Conservation (phyloP, 2,888 invertebrate genomes). For the Elgonia sp. region DNA sequence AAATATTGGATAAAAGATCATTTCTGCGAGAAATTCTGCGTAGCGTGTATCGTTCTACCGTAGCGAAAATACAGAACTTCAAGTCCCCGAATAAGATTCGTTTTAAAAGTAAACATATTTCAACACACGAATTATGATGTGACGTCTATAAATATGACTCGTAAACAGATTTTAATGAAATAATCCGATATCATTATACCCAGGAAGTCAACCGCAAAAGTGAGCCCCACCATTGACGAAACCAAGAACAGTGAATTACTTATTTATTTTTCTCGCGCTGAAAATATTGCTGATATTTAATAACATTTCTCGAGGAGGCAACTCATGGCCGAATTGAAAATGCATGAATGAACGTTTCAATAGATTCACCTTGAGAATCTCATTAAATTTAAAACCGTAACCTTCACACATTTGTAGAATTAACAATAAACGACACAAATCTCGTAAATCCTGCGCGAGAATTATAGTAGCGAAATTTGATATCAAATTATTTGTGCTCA, state of each 20-base stretch:
- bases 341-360: constrained; percentile 81
- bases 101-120: no score
- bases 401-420: constrained; percentile 72
- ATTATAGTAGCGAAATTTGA: constrained; percentile 37
- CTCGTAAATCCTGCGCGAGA: constrained; percentile 31
- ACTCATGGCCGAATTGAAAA: constrained; percentile 74
- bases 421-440: constrained; percentile 72
- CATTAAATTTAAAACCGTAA: constrained; percentile 80
- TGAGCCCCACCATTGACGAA: constrained; percentile 24
- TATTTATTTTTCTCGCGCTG: constrained; percentile 19
- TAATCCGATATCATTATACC: neutral
- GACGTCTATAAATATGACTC: no score
- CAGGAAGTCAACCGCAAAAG: neutral
- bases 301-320: constrained; percentile 35
- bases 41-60: no score
- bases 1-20: no score
- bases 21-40: no score
- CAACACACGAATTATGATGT: no score
- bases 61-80: no score
- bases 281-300: constrained; percentile 59
- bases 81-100: no score
- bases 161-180: neutral
- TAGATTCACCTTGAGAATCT: constrained; percentile 79
- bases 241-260: constrained; percentile 19
- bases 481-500: neutral